Evolutionary conservation across 1,140 invertebrate genomes (phyloP), one percentile per base, ranked within the genome.

Genomic region (Drosophila nasuta): DNA sequence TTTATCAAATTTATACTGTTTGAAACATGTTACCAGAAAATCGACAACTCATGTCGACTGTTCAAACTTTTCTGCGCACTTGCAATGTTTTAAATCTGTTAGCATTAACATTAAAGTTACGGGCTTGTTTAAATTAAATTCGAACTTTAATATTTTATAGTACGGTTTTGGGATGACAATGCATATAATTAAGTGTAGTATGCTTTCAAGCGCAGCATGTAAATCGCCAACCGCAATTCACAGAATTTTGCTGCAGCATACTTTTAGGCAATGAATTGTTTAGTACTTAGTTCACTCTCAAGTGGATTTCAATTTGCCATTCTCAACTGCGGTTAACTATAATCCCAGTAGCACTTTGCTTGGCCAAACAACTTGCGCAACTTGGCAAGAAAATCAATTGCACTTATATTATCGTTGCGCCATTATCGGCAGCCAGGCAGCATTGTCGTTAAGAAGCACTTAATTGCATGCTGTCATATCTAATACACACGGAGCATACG

Each of bases 401-500:
- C 81, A 81, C 70, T 82, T 82, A 74, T 80, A 71, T 70, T 82
- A 73, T 75, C 30, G 33, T 46, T 54, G 45, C 49, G 68, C 51
- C 81, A 88, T 88, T 88, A 88, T 88, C 85, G 83, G 77, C 83
- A 88, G 85, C 60, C 43, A 43, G 66, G 64, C 48, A 64, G 58
- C 67, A 58, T 75, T 70, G 66, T 89, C 85, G 77, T 89, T 88
- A 89, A 78, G 83, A 83, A 88, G 83, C 75, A 60, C 83, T 88
- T 88, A 89, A 81, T 81, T 87, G 83, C 83, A 89, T 75, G 82
- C 85, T 87, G 82, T 87, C 82, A 87, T 87, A 82, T 79, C 72
- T 75, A 86, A 86, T 56, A 58, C 75, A 79, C 76, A 56, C 69
- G 58, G 20, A 66, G 64, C 79, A 56, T 54, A 48, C 49, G 11